Conservation (phyloP, 2,797 vertebrate species). For the Simalia tracyae region DNA sequence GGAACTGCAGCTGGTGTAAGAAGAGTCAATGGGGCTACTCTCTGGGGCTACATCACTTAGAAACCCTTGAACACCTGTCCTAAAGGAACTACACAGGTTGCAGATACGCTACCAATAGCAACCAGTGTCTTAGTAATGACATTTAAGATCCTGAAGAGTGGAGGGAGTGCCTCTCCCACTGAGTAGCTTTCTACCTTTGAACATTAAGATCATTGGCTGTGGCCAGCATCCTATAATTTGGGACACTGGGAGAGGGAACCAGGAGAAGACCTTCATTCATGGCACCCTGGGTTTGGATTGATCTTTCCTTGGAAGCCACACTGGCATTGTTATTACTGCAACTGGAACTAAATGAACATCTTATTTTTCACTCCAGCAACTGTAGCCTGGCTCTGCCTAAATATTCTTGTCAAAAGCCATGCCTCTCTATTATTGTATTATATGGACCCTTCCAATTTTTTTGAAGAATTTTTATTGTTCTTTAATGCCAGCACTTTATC, state of each 20-base stretch:
- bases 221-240: neutral
- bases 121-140: too few species aligned
- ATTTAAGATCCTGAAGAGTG: neutral
- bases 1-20: too few species aligned
- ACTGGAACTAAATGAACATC: neutral
- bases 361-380: neutral
- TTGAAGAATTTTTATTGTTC: neutral
- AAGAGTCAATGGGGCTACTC: too few species aligned
- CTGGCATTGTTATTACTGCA: neutral
- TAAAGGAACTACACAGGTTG: too few species aligned
- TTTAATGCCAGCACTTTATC: neutral
- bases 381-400: neutral
- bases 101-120: too few species aligned
- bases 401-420: neutral
- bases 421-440: neutral
- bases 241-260: neutral
- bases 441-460: neutral
- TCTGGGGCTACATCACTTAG: too few species aligned
- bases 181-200: neutral
- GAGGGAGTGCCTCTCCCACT: neutral
- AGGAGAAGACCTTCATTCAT: neutral
- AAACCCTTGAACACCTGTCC: too few species aligned
- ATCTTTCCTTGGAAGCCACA: neutral
- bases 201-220: neutral
- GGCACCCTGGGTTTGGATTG: neutral